A percentile compares a stretch with the other conserved stretches of the same genome.
phyloP scores from a whole-genome alignment of 2,113 vertebrate species.

The Tretioscincus oriximinensis region DNA sequence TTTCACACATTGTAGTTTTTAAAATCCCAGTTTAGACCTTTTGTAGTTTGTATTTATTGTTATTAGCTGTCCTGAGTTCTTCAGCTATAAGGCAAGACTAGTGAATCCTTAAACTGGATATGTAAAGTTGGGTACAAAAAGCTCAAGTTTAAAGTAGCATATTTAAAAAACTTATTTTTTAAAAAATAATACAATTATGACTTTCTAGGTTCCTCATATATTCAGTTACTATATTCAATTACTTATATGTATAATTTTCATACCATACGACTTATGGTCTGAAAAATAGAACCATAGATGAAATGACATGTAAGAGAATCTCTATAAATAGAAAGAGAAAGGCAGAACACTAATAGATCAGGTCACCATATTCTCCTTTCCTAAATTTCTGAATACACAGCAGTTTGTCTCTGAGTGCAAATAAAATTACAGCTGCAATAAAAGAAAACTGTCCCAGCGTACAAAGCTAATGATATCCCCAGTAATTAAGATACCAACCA shows the following conservation, averaged over 20 bases:
- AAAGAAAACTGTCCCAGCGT: slow-evolving; percentile 56
- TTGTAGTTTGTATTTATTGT: no score
- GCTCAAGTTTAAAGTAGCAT: no score
- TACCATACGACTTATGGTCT: neutral
- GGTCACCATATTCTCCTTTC: slow-evolving; percentile 24
- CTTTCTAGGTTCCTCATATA: neutral
- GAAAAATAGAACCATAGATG: neutral
- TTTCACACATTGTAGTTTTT: no score
- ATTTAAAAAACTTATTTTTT: neutral
- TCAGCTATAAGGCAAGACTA: no score
- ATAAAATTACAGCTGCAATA: slow-evolving; percentile 60
- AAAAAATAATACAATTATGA: neutral
- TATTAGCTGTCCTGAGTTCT: no score
- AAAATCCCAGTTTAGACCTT: no score
- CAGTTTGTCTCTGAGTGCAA: slow-evolving; percentile 52
- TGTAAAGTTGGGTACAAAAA: no score
- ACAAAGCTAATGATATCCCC: slow-evolving; percentile 58
- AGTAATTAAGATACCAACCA: slow-evolving; percentile 60
- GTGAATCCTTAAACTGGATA: no score
- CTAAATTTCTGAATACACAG: slow-evolving; percentile 43
- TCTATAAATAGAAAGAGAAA: neutral
- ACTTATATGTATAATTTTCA: no score
- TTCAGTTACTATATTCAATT: neutral
- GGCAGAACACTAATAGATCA: neutral
- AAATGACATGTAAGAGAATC: neutral